Evolutionary conservation across 2,888 invertebrate species (phyloP), one percentile per base, ranked within the genome.

Genomic region (Eudasyphora cyanicolor): DNA sequence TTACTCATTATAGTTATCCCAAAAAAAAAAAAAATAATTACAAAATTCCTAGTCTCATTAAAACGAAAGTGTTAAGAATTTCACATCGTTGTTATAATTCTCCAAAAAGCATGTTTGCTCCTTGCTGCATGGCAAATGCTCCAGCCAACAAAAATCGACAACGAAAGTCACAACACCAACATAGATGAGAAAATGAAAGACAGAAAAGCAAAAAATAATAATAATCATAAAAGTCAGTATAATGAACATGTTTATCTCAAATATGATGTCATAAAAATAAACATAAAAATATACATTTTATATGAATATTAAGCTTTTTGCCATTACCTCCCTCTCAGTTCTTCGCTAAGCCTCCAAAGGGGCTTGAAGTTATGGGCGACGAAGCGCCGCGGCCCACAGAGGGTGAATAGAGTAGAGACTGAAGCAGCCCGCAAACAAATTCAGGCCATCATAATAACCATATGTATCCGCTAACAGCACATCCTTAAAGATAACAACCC

Each of bases 381-480:
- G n/a, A n/a, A n/a, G n/a, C n/a, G n/a, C n/a, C n/a, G n/a, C n/a
- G n/a, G n/a, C n/a, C n/a, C n/a, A n/a, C n/a, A n/a, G n/a, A n/a
- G n/a, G n/a, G n/a, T n/a, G n/a, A n/a, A 45, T 1, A 45, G 45
- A 45, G 14, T n/a, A 38, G 38, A 45, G 45, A 45, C 45, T n/a
- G 45, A 1, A n/a, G 3, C 4, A 8, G 32, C 4, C 32, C 32
- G 8, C 19, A 32, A 21, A 38, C 17, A 49, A 21, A 74, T 64
- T 12, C 54, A 70, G 60, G 45, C 80, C 64, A 81, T 76, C 19
- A 76, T 82, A 70, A 82, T 70, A 70, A 64, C 70, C 78, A 75
- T 78, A 82, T 82, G 78, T 45, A 82, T 75, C 70, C 75, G 75
- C 45, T 51, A 54, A 78, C 49, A 78, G 42, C 73, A 71, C 62